phyloP scores from a whole-genome alignment of 2,113 vertebrate genomes.

The Tachycineta bicolor region DNA sequence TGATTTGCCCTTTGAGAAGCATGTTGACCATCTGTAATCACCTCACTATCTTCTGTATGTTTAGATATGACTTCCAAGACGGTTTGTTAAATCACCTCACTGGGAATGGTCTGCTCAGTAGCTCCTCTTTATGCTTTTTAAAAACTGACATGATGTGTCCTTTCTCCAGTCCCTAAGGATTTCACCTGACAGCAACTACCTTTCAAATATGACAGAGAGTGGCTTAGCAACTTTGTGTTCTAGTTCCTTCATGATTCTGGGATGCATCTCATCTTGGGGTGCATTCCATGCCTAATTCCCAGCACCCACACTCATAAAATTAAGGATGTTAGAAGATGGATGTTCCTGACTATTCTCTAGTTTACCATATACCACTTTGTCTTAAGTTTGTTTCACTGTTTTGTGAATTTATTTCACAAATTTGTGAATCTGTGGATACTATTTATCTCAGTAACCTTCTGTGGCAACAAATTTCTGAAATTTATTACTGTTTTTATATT shows the following conservation, averaged over 20 bases:
- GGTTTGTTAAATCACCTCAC: background rate
- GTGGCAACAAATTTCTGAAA: background rate
- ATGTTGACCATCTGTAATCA: background rate
- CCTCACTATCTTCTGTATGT: background rate
- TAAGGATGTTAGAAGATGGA: background rate
- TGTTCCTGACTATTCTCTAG: background rate
- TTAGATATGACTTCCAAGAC: background rate
- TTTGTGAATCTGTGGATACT: background rate
- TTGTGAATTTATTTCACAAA: background rate
- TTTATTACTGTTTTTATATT: background rate
- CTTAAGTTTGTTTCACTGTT: background rate
- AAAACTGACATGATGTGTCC: rapidly evolving
- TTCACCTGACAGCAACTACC: background rate
- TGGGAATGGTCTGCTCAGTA: background rate
- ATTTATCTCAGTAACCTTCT: background rate
- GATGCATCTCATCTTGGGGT: background rate
- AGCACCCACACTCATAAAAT: background rate
- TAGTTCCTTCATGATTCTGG: background rate
- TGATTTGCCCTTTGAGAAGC: background rate
- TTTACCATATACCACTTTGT: background rate
- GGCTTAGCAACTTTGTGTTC: background rate
- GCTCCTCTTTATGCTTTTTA: background rate
- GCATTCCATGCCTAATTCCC: background rate
- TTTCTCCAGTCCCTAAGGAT: background rate
- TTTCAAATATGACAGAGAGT: background rate